Evolutionary conservation across 2,797 vertebrate species (phyloP).

Genomic region (Alectoris magna): DNA sequence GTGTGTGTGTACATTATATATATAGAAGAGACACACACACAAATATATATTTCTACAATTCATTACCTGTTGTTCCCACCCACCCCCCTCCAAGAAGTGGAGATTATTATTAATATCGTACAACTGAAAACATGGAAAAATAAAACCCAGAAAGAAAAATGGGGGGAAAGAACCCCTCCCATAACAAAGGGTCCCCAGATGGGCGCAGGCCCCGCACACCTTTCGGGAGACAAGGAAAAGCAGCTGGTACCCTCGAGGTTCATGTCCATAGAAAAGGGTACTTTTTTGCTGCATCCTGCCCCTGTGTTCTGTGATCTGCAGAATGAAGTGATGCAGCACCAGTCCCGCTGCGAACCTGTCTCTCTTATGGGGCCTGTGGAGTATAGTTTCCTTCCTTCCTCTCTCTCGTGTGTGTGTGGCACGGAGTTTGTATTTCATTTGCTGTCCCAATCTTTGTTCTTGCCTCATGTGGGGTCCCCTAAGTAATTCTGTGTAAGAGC

Average conservation of each 20-base stretch:
- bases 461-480: slow-evolving; percentile 64
- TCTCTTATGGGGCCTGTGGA: slow-evolving; percentile 28
- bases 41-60: slow-evolving; percentile 66
- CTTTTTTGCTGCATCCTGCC: slow-evolving; percentile 25
- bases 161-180: slow-evolving; percentile 52
- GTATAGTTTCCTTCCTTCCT: slow-evolving; percentile 40
- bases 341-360: slow-evolving; percentile 61
- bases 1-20: slow-evolving; percentile 58
- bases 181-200: slow-evolving; percentile 52
- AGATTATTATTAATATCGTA: slow-evolving; percentile 74
- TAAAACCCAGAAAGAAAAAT: slow-evolving; percentile 56
- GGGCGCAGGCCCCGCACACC: slow-evolving; percentile 54
- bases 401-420: slow-evolving; percentile 1
- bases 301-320: background rate
- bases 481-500: slow-evolving; percentile 57
- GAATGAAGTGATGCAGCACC: slow-evolving; percentile 22
- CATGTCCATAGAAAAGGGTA: background rate
- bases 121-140: slow-evolving; percentile 75
- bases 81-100: slow-evolving; percentile 74
- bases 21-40: slow-evolving; percentile 62
- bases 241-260: slow-evolving; percentile 33
- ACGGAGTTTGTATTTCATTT: slow-evolving; percentile 46
- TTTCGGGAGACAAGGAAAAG: slow-evolving; percentile 8
- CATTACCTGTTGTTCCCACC: slow-evolving; percentile 68
- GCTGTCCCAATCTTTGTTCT: slow-evolving; percentile 71